Conservation (phyloP, 2,113 vertebrate species). For the Geothlypis trichas region DNA sequence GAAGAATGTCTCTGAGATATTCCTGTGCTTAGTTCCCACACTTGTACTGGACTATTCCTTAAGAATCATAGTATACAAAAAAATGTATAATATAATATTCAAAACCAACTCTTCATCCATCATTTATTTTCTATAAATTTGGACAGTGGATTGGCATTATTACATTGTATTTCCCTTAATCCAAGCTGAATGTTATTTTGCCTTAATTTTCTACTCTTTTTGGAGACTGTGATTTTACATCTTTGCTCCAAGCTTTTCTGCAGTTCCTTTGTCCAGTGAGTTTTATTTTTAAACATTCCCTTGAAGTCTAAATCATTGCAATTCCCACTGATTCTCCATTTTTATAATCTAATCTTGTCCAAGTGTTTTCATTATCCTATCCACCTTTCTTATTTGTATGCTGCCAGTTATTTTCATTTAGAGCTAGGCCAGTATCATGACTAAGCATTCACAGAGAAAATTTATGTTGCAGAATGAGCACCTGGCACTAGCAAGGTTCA, state of each 20-base stretch:
- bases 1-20: neutral
- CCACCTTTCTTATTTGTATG: neutral
- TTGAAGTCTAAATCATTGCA: neutral
- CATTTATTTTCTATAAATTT: neutral
- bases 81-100: neutral
- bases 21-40: neutral
- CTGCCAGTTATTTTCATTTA: neutral
- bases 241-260: neutral
- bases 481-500: neutral
- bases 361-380: neutral
- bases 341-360: neutral
- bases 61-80: neutral
- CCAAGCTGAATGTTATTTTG: neutral
- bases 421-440: rapidly evolving
- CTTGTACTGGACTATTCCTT: too few relatives aligned
- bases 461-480: neutral
- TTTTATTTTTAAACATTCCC: neutral
- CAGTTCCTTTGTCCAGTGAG: neutral
- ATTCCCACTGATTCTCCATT: neutral
- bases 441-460: neutral
- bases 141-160: neutral
- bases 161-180: neutral
- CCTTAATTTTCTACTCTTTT: neutral
- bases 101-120: neutral
- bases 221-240: neutral